Evolutionary conservation across 2,888 invertebrate genomes (phyloP).

Genomic region (Brenthis hecate): DNA sequence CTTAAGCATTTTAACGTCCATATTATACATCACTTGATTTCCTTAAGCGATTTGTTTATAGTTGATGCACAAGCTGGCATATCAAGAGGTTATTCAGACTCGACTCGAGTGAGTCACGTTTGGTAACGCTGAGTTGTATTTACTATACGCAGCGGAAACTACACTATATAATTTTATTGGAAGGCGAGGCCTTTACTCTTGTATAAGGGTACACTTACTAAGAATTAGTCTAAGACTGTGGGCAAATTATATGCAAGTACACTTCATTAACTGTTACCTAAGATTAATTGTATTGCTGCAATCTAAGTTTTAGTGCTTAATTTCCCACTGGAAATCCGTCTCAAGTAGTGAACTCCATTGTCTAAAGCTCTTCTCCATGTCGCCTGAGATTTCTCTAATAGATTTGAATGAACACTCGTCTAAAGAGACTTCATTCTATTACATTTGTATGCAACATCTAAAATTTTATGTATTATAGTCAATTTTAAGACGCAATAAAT

Average conservation of each 20-base stretch:
- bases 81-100: conserved; percentile 56
- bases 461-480: no score
- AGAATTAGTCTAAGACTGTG: conserved; percentile 19
- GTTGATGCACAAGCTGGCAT: conserved; percentile 36
- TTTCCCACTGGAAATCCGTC: conserved; percentile 24
- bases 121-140: conserved; percentile 54
- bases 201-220: conserved; percentile 29
- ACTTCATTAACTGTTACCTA: conserved; percentile 3
- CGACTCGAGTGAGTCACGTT: conserved; percentile 59
- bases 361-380: conserved; percentile 12
- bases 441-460: no score
- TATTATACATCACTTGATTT: conserved; percentile 21
- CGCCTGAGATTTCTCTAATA: conserved; percentile 14
- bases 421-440: no score
- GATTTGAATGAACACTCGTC: not conserved
- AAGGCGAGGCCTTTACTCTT: conserved; percentile 38
- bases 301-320: conserved; percentile 18
- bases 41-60: conserved; percentile 30
- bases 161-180: conserved; percentile 46
- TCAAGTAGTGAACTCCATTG: conserved; percentile 28
- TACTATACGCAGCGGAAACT: conserved; percentile 62
- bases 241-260: not conserved
- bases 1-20: not conserved
- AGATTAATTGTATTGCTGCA: conserved; percentile 8
- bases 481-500: no score